phyloP scores from a whole-genome alignment of 2,888 invertebrate genomes.

The Hirtodrosophila confusa region DNA sequence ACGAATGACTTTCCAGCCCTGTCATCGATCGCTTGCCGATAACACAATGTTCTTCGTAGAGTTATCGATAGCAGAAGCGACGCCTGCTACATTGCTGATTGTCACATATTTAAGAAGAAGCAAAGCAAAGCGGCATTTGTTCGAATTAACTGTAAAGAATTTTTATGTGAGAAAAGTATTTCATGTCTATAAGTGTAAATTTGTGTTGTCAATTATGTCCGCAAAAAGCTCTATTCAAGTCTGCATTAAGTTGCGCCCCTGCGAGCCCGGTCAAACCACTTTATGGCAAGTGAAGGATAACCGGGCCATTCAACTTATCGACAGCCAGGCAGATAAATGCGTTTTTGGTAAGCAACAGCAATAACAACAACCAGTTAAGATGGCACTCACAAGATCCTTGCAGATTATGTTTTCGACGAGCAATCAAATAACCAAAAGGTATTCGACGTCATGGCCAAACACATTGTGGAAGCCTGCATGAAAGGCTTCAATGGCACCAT shows the following conservation, averaged over 20 bases:
- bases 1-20: constrained; percentile 8
- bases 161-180: constrained; percentile 20
- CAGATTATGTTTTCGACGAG: constrained; percentile 90
- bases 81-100: constrained; percentile 4
- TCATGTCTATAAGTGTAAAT: constrained; percentile 11
- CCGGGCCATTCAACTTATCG: constrained; percentile 86
- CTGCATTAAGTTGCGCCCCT: constrained; percentile 88
- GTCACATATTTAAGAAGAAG: constrained; percentile 41
- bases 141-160: constrained; percentile 58
- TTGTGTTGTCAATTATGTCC: constrained; percentile 43
- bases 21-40: constrained; percentile 22
- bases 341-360: constrained; percentile 83
- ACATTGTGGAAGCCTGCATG: constrained; percentile 89
- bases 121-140: constrained; percentile 54
- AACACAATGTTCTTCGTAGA: neutral
- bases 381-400: constrained; percentile 20
- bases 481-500: constrained; percentile 94
- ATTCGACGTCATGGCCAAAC: constrained; percentile 88
- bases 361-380: constrained; percentile 6
- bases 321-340: constrained; percentile 85
- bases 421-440: constrained; percentile 86
- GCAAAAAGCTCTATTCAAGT: constrained; percentile 87
- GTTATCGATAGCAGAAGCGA: constrained; percentile 20
- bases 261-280: constrained; percentile 86
- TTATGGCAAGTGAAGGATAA: constrained; percentile 87